Evolutionary conservation across 2,888 invertebrate species (phyloP), one percentile per base, ranked within the genome.

Genomic region (Eupsilia transversa): DNA sequence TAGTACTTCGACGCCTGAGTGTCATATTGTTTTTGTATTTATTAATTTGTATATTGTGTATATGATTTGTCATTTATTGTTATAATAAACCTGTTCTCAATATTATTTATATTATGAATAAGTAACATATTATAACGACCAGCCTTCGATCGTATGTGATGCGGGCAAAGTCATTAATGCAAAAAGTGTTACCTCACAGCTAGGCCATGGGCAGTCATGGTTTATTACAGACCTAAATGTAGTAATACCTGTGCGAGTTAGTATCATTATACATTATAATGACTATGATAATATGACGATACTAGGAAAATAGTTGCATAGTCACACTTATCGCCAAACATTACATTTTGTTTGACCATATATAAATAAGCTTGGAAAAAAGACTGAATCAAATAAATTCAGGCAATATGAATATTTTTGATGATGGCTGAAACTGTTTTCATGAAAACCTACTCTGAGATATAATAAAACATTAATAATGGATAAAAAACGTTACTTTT

Each of bases 81-180:
- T n/a, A n/a, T n/a, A n/a, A n/a, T n/a, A n/a, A n/a, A n/a, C n/a
- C n/a, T n/a, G n/a, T n/a, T n/a, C n/a, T n/a, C n/a, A n/a, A n/a
- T n/a, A n/a, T n/a, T n/a, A 20, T 46, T 46, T 46, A 20, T 20
- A 23, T 46, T 46, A 7, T 57, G 20, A 23, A 30, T 67, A 67
- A 54, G 54, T 49, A 46, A 56, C 27, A 65, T 65, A 35, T 35
- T 66, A 61, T 77, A 59, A 74, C 60, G 14, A 60, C 4, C 46
- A 73, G 54, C 83, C 86, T 86, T 86, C 80, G 77, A 84, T 83
- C 70, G 63, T 66, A 74, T 78, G 77, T 74, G 76, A 83, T 65
- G 72, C 61, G 68, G 46, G 43, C 73, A 35, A 68, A 82, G 70
- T 83, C 74, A 81, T 82, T 74, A 78, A 63, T 74, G 72, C 69